These are phyloP conservation scores for Proisotoma minuta DNA, from an alignment of 2,888 invertebrate genomes.

Conservation along the genomic window DNA sequence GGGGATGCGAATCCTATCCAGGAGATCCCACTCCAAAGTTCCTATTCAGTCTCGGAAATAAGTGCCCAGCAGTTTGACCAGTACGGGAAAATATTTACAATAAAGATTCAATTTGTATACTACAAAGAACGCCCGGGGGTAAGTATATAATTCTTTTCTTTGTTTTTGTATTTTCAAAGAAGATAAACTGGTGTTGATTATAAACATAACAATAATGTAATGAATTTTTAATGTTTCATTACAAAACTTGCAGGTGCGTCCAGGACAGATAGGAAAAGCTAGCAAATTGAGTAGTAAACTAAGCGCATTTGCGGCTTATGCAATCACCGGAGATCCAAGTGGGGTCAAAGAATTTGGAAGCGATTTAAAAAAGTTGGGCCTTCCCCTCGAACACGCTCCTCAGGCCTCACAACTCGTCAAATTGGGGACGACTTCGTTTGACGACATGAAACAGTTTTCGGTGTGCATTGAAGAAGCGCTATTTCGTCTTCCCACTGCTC, in stretches of 20 bases:
- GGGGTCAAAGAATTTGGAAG: slow-evolving; percentile 90
- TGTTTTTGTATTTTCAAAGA: no score
- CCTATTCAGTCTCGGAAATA: slow-evolving; percentile 91
- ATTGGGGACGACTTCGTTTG: slow-evolving; percentile 81
- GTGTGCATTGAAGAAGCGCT: slow-evolving; percentile 87
- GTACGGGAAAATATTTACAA: slow-evolving; percentile 97
- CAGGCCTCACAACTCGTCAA: slow-evolving; percentile 94
- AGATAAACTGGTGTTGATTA: no score
- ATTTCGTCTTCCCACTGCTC: slow-evolving; percentile 75
- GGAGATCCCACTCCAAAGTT: slow-evolving; percentile 87
- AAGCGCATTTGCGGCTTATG: slow-evolving; percentile 88
- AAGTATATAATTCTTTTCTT: no score
- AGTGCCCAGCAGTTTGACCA: slow-evolving; percentile 95
- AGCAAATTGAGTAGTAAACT: slow-evolving; percentile 84
- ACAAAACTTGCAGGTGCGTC: no score
- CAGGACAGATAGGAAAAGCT: slow-evolving; percentile 90
- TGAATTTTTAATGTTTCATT: no score
- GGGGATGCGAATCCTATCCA: slow-evolving; percentile 89
- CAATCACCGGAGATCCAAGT: slow-evolving; percentile 88
- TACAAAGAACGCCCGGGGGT: slow-evolving; percentile 97
- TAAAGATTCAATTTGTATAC: slow-evolving; percentile 94
- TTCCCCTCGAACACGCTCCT: slow-evolving; percentile 96
- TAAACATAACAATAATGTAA: no score
- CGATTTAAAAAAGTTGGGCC: slow-evolving; percentile 83
- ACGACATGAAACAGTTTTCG: slow-evolving; percentile 88